Percentiles rank a stretch among this genome's conserved stretches.
phyloP scores from a whole-genome alignment of 2,113 vertebrate genomes.

The Microtus richardsoni region DNA sequence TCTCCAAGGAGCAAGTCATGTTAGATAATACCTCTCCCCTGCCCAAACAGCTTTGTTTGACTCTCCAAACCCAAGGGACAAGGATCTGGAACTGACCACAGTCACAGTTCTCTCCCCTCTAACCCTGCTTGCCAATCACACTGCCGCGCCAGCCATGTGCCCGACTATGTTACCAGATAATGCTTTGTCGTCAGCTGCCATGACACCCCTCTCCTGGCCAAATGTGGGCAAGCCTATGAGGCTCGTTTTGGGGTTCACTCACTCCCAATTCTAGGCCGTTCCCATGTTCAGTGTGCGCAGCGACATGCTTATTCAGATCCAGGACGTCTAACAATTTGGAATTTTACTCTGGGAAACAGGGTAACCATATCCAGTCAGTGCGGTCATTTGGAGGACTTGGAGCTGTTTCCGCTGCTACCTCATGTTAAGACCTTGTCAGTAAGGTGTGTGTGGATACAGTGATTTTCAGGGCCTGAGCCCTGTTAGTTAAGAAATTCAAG shows the following conservation, averaged over 20 bases:
- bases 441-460: background rate
- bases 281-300: background rate
- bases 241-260: background rate
- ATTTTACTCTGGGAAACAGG: slow-evolving; percentile 12
- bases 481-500: slow-evolving; percentile 50
- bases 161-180: background rate
- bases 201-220: background rate
- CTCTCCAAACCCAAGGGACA: background rate
- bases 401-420: background rate
- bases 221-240: background rate
- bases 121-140: background rate
- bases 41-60: background rate
- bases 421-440: background rate
- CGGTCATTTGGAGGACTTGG: background rate
- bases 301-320: background rate
- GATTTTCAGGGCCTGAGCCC: background rate
- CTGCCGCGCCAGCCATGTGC: background rate
- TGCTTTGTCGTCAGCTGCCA: background rate
- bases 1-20: background rate
- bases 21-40: background rate
- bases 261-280: background rate
- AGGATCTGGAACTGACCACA: background rate
- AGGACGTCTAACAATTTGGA: background rate
- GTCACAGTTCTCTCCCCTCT: background rate
- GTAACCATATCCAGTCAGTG: background rate